Base-by-base conservation (phyloP, 2,888 invertebrate species). In the Lumbricus terrestris region DNA sequence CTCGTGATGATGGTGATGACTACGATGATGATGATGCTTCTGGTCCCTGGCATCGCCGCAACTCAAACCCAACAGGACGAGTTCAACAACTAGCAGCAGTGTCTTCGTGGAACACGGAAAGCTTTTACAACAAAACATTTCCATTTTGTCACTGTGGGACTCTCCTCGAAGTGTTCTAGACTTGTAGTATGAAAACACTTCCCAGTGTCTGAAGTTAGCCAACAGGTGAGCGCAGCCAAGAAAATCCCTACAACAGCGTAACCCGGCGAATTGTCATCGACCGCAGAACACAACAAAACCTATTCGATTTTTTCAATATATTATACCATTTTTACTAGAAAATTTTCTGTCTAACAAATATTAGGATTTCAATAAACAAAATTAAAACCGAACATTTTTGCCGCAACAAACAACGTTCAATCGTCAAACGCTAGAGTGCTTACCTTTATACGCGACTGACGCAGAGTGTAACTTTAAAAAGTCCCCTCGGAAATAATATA, bases 1-100 rank as follows among this genome's bases (percentile, higher is more conserved):
- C 69, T 69, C 69, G n/a, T 69, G 69, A 69, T 69, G 69, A 69
- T 69, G 69, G n/a, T 69, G 69, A 69, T 69, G 69, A 69, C 69
- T 69, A 69, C 69, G 69, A 69, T 69, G 69, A 5, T 29, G 69
- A n/a, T n/a, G 69, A n/a, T 69, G 69, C 13, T n/a, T n/a, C 11
- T n/a, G n/a, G 29, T 69, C 69, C 8, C 13, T 69, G n/a, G 69
- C 8, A 16, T 1, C n/a, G 69, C 69, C 69, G n/a, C 29, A 69
- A n/a, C n/a, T 69, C 69, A 69, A 29, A 69, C 69, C 29, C 11
- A 16, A 69, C 69, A 69, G n/a, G 69, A 69, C 29, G 69, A 69
- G 29, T n/a, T n/a, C 69, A 13, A 69, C n/a, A n/a, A 69, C n/a
- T 11, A 69, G n/a, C 69, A 69, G 11, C 29, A 69, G 8, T 69